Percentiles rank a stretch among this genome's conserved stretches.
Conservation (phyloP, 1,140 invertebrate species). For the Papilio polytes region DNA sequence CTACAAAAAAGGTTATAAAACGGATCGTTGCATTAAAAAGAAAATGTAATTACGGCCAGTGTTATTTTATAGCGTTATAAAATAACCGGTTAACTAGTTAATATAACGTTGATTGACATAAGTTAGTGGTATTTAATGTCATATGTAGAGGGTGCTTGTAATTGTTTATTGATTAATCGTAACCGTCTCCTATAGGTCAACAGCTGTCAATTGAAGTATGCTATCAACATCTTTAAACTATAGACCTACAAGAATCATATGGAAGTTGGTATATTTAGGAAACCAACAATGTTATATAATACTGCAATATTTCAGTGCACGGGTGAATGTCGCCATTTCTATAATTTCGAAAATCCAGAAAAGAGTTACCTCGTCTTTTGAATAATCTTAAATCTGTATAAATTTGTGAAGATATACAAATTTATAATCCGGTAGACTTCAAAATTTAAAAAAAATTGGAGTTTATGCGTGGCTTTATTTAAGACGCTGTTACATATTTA, state of each 20-base stretch:
- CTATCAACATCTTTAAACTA: background rate
- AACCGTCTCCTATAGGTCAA: slow-evolving; percentile 25
- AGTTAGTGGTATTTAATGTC: background rate
- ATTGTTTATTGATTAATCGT: slow-evolving; percentile 23
- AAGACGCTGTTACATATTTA: too few species aligned
- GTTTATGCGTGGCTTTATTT: too few species aligned
- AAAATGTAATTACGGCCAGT: slow-evolving; percentile 1
- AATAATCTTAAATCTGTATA: too few species aligned
- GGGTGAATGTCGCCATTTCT: too few species aligned
- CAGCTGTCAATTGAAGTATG: slow-evolving; percentile 14
- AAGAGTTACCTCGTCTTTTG: too few species aligned
- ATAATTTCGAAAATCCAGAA: too few species aligned
- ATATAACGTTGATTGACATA: background rate
- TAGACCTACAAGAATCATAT: background rate
- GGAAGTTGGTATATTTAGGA: too few species aligned
- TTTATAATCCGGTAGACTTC: too few species aligned
- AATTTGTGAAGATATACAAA: too few species aligned
- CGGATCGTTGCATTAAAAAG: background rate
- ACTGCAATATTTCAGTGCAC: too few species aligned
- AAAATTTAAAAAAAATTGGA: too few species aligned
- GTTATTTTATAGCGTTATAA: background rate
- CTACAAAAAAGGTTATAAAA: background rate
- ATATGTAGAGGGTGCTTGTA: background rate
- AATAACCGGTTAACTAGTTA: background rate
- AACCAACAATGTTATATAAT: too few species aligned